Percentiles rank a stretch among this genome's conserved stretches.
Conservation (phyloP, 2,888 invertebrate species). For the Eucera pruinosa region DNA sequence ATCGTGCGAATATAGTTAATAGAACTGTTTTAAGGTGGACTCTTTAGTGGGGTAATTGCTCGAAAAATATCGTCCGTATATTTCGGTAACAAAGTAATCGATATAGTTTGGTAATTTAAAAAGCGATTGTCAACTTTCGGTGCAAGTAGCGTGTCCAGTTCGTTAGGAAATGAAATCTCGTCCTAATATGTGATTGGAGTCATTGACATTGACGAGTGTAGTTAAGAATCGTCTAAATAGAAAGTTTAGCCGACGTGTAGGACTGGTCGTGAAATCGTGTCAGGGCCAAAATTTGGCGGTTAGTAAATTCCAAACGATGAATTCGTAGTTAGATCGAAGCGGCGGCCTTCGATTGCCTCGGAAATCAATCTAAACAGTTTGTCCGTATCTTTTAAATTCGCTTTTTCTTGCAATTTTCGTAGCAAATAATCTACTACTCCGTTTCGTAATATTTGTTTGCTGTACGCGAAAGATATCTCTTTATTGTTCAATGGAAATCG, state of each 20-base stretch:
- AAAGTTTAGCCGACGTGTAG: constrained; percentile 53
- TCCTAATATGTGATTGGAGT: neutral
- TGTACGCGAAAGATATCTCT: too few relatives aligned
- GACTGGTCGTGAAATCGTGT: constrained; percentile 63
- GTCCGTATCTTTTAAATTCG: neutral
- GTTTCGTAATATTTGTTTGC: too few relatives aligned
- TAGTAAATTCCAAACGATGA: constrained; percentile 53
- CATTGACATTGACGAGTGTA: neutral
- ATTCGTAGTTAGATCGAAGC: constrained; percentile 17
- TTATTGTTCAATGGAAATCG: too few relatives aligned
- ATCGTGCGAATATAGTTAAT: constrained; percentile 15
- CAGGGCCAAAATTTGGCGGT: constrained; percentile 69
- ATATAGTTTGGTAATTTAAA: too few relatives aligned
- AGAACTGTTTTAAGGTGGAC: constrained; percentile 1
- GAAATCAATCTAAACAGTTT: constrained; percentile 1
- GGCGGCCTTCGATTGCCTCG: constrained; percentile 15
- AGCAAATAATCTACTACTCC: too few relatives aligned
- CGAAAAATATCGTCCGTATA: neutral
- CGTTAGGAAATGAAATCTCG: neutral
- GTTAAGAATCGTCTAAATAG: constrained; percentile 36
- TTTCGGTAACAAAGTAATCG: neutral
- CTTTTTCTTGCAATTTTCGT: neutral
- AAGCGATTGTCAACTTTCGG: neutral
- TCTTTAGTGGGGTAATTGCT: constrained; percentile 6
- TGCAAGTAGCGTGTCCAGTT: neutral